A percentile compares a stretch with the other conserved stretches of the same genome.
phyloP scores from a whole-genome alignment of 2,797 vertebrate genomes.

The Leuciscus waleckii region DNA sequence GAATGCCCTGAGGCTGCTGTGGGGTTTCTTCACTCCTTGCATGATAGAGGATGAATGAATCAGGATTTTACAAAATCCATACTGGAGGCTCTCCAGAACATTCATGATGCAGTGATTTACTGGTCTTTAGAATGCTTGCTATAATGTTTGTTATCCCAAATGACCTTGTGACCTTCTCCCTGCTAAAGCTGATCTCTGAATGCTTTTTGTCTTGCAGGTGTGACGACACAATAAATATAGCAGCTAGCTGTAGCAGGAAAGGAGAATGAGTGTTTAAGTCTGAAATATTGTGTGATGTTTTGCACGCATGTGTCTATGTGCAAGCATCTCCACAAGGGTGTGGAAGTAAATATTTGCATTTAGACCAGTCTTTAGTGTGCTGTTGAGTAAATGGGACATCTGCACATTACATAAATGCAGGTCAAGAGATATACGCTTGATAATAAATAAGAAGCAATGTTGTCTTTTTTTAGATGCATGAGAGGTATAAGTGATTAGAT shows the following conservation, averaged over 20 bases:
- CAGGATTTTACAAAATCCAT: neutral
- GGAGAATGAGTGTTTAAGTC: neutral
- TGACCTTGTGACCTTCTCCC: slow-evolving; percentile 14
- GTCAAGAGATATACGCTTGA: neutral
- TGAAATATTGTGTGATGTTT: neutral
- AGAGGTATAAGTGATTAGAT: neutral
- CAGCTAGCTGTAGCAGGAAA: slow-evolving; percentile 18
- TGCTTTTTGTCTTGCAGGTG: slow-evolving; percentile 34
- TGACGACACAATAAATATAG: slow-evolving; percentile 22
- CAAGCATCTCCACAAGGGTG: neutral
- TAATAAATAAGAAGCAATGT: slow-evolving; percentile 6
- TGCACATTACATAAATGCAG: neutral
- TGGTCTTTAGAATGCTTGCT: neutral
- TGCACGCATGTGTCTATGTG: neutral
- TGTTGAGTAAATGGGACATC: neutral
- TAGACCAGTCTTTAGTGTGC: neutral
- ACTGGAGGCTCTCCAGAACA: neutral
- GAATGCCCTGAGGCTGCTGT: neutral
- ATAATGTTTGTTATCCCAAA: slow-evolving; percentile 7
- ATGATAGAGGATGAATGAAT: slow-evolving; percentile 5
- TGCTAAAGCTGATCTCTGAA: slow-evolving; percentile 13
- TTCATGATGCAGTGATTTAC: neutral
- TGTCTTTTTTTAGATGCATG: neutral
- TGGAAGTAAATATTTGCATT: slow-evolving; percentile 14
- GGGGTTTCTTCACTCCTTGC: neutral